A percentile compares a stretch with the other conserved stretches of the same genome.
These are phyloP conservation scores for Cheilosia vernalis DNA, from an alignment of 2,888 invertebrate species.

Conservation along the genomic window DNA sequence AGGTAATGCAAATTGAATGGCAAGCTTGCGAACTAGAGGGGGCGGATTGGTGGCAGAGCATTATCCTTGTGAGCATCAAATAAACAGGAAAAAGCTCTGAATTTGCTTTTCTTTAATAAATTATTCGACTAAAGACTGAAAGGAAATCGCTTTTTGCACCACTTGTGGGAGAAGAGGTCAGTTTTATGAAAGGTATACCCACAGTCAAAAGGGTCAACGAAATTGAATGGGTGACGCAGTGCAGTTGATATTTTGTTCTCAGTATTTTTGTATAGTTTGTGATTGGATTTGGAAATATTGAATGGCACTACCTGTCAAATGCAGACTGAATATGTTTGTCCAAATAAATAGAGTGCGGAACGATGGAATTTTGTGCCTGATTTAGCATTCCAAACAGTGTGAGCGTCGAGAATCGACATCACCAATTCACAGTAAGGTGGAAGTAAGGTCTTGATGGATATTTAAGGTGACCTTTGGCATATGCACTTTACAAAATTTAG, in stretches of 20 bases:
- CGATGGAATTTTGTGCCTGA: too few relatives aligned
- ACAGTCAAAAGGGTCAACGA: not conserved
- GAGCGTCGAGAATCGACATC: too few relatives aligned
- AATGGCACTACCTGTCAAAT: too few relatives aligned
- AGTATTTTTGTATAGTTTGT: not conserved
- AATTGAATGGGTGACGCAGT: not conserved
- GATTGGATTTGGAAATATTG: too few relatives aligned
- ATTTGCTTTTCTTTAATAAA: conserved; percentile 15
- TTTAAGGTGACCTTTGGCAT: too few relatives aligned
- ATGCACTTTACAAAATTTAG: too few relatives aligned
- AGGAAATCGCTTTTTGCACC: conserved; percentile 17
- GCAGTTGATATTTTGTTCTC: not conserved
- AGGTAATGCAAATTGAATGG: conserved; percentile 43
- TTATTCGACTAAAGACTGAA: conserved; percentile 26
- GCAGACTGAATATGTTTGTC: too few relatives aligned
- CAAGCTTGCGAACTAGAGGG: conserved; percentile 16
- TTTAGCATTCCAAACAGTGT: too few relatives aligned
- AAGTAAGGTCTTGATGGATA: too few relatives aligned
- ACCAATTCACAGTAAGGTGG: too few relatives aligned
- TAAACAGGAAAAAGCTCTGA: conserved; percentile 14
- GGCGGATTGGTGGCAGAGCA: not conserved
- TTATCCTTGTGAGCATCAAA: conserved; percentile 21
- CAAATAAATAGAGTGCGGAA: too few relatives aligned
- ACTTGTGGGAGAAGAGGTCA: not conserved
- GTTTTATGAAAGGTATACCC: conserved; percentile 33